These are phyloP conservation scores for Gonatopus flavifemur DNA, from an alignment of 1,140 invertebrate genomes.

Conservation along the genomic window DNA sequence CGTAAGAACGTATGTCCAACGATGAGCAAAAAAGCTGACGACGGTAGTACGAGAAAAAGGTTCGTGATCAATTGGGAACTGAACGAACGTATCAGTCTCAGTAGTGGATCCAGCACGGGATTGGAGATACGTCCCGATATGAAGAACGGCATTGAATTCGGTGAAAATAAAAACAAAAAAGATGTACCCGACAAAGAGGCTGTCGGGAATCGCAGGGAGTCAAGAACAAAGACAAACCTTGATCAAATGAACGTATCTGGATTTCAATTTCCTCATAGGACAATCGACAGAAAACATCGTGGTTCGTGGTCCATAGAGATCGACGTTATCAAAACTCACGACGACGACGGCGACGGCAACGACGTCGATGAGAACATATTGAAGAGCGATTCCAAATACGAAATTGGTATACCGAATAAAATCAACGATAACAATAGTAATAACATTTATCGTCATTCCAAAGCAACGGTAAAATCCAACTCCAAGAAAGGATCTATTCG, in stretches of 20 bases:
- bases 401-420: slow-evolving; percentile 28
- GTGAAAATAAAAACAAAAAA: slow-evolving; percentile 25
- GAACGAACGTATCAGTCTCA: slow-evolving; percentile 54
- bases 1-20: slow-evolving; percentile 22
- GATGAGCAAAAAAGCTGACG: slow-evolving; percentile 13
- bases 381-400: slow-evolving; percentile 40
- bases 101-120: slow-evolving; percentile 47
- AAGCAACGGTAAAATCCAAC: neutral
- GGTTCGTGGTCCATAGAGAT: slow-evolving; percentile 15
- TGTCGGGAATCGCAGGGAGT: neutral
- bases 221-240: slow-evolving; percentile 18
- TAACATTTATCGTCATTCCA: too few species aligned
- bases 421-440: too few species aligned
- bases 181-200: slow-evolving; percentile 5
- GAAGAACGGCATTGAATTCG: slow-evolving; percentile 43
- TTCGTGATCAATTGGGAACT: slow-evolving; percentile 50
- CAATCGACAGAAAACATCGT: slow-evolving; percentile 20
- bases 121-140: slow-evolving; percentile 38
- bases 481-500: neutral
- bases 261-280: slow-evolving; percentile 18
- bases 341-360: slow-evolving; percentile 1
- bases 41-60: slow-evolving; percentile 1
- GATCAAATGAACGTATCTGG: slow-evolving; percentile 45
- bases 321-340: neutral
- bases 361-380: slow-evolving; percentile 21